Evolutionary conservation across 1,140 invertebrate species (phyloP), one percentile per base, ranked within the genome.

Genomic region (Diabrotica undecimpunctata): DNA sequence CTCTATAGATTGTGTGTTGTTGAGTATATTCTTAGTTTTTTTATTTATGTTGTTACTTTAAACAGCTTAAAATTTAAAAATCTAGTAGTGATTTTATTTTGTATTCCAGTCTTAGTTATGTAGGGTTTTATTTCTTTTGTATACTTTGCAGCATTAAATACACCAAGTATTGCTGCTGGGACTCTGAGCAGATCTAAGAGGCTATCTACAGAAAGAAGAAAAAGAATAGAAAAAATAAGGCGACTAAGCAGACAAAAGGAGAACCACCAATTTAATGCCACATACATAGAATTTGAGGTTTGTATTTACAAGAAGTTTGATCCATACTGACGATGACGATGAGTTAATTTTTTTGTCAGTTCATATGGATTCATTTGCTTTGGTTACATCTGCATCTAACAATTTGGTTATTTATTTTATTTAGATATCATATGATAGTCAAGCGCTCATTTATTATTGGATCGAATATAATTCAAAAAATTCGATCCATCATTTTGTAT

Each of bases 211-310:
- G 58, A 60, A 51, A 5, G 58, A 50, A 60, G 50, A 60, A 60
- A 60, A 14, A 38, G 58, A 12, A 51, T 60, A n/a, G 58, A 60
- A 46, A 60, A 60, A 46, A 60, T 60, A 5, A 46, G 58, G 11
- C 37, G 58, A 39, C 13, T 6, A 51, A 60, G 58, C 50, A 41
- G 5, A 10, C 14, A 13, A 10, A 60, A 35, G 14, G 38, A 60
- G 50, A 60, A 8, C 13, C 25, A 8, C 12, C 10, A 54, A 25
- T 2, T 25, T 12, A 54, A 10, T 12, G 9, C 53, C 3, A 10
- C 41, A 8, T 46, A 46, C 41, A 46, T 6, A 46, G 41, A 46
- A 46, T 46, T 46, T 46, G 8, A 46, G 41, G 41, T 46, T 46
- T 10, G 41, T 46, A 25, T 25, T 25, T n/a, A n/a, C n/a, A 25